Base-by-base conservation (phyloP, 92 coral and sea anemone species). In the Phenganax stokvisi region DNA sequence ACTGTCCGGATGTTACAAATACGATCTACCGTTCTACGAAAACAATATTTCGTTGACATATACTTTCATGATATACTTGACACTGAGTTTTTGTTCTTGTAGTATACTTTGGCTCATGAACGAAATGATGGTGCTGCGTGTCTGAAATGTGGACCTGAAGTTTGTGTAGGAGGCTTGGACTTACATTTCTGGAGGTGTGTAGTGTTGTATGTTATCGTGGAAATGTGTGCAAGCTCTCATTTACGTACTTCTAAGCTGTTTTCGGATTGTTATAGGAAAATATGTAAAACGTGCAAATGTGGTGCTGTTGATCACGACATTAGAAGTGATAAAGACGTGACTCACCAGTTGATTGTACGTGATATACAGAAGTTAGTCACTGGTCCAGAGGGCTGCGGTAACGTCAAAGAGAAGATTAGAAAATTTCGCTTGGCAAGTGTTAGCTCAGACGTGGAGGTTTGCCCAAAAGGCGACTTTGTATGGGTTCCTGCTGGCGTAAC, bases 281-380 rank as follows among this genome's bases (percentile, higher is more conserved):
- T 96, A 80, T 96, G 99, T 89, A 96, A 96, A 82, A 96, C 93
- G 10, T 96, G 99, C 86, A 96, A 96, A 80, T 92, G 97, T 75
- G 89, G 89, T 44, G 92, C 92, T 1, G 96, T 90, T 81, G 99
- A 96, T 72, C 99, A 96, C 81, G 99, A 96, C 80, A 85, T 96
- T 79, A 91, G 90, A 86, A 90, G 93, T 81, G 87, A 85, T 31
- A 91, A 89, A 76, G 99, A 90, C 25, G 87, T 90, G 56, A 91
- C 91, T 31, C 97, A 96, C 76, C 89, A 88, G 81, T 74, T 91
- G 27, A 93, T 96, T 74, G 88, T 89, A 12, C 86, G 89, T 31
- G 83, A 79, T 29, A 79, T 79, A 61, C 74, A 54, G 20, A 6
- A 63, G 60, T 52, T 79, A 54, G 83, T 79, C 74, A 79, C 69